Conservation (phyloP, 2,888 invertebrate species). For the Steromphala cineraria region DNA sequence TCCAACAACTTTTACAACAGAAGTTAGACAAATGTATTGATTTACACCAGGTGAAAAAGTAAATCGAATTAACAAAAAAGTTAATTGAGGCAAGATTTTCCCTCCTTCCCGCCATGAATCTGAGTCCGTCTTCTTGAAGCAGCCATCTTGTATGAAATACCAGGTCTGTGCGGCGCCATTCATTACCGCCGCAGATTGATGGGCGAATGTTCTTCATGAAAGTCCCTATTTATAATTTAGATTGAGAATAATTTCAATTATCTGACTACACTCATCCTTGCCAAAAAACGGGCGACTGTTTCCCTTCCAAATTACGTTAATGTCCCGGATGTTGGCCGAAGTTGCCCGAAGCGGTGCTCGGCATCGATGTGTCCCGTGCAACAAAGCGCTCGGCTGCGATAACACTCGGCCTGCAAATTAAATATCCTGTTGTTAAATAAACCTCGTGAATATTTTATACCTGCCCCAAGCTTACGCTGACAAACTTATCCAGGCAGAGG, state of each 20-base stretch:
- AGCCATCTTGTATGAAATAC: no score
- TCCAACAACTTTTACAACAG: no score
- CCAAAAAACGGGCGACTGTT: neutral
- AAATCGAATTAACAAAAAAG: no score
- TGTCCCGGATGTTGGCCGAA: constrained; percentile 1
- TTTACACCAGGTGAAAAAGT: no score
- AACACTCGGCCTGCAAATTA: constrained; percentile 8
- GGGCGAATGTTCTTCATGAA: neutral
- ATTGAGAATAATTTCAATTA: constrained; percentile 24
- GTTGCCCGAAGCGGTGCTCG: neutral
- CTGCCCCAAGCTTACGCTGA: neutral
- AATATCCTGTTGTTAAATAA: constrained; percentile 20
- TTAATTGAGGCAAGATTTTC: no score
- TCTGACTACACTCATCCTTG: constrained; percentile 1
- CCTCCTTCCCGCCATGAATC: no score
- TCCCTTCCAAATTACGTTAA: constrained; percentile 20
- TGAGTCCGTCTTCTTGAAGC: no score
- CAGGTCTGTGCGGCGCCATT: neutral
- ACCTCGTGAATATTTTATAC: constrained; percentile 20
- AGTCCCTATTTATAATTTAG: constrained; percentile 16
- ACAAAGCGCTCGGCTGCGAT: neutral
- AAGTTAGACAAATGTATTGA: no score
- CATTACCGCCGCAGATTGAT: constrained; percentile 17
- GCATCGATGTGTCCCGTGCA: constrained; percentile 2
- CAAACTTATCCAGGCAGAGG: neutral